Base-by-base conservation (phyloP, 1,140 invertebrate genomes). In the Drosophila kohkoa region DNA sequence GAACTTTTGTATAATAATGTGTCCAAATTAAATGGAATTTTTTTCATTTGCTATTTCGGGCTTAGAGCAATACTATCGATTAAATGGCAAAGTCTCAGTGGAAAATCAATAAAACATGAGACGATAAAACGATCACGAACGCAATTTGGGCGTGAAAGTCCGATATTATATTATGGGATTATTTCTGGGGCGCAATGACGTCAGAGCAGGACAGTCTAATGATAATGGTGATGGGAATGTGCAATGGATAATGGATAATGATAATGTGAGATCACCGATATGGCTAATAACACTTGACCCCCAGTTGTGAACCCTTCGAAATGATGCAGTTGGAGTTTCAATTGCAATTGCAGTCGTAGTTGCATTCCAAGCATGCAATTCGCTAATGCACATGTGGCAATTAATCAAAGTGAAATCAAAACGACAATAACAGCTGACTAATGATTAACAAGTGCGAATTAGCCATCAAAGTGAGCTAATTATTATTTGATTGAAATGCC, bases 51-150 rank as follows among this genome's bases (percentile, higher is more conserved):
- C 38, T 30, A 35, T 35, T 51, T 67, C 32, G 2, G 52, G 35
- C 48, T 45, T n/a, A 15, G 28, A 75, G 64, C 52, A 58, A 59
- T 71, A 70, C 67, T 75, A 52, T 74, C 63, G 54, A 38, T 48
- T 60, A 46, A 20, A 65, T 70, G 60, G 11, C 76, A 78, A 75
- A 78, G 72, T 78, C 65, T 75, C 16, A 10, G 60, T 38, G 32
- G 3, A n/a, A 38, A 49, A 79, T 77, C 20, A 49, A 79, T 64
- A 66, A 79, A 73, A 77, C 74, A 79, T 79, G 74, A 79, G 77
- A 43, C 38, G 1, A 20, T 25, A 57, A 52, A 16, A 35, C 16
- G 28, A 57, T 35, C 45, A 20, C 45, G 62, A 65, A 64, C 62
- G 16, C 48, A 60, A 79, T 66, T 78, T 64, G 43, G 68, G 46